Conservation (phyloP, 1,140 invertebrate genomes). For the Ceratina calcarata region DNA sequence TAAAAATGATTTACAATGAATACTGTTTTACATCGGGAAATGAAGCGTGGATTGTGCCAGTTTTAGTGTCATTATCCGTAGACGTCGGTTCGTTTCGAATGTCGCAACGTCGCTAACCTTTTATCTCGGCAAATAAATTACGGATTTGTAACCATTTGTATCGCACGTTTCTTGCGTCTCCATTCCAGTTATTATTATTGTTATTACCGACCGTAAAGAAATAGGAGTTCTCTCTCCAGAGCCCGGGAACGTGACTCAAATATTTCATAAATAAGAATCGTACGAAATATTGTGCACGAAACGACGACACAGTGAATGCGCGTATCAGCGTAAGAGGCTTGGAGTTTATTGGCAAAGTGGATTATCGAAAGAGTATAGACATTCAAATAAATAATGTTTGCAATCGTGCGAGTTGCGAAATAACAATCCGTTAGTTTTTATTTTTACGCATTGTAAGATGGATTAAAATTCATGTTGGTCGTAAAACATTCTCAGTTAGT, state of each 20-base stretch:
- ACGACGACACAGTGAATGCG: neutral
- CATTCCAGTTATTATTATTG: slow-evolving; percentile 7
- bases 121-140: slow-evolving; percentile 24
- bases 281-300: neutral
- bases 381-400: too few species aligned
- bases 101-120: neutral
- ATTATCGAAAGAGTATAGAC: too few species aligned
- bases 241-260: slow-evolving; percentile 8
- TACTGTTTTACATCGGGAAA: neutral
- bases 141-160: slow-evolving; percentile 14
- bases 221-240: slow-evolving; percentile 1
- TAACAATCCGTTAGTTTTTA: too few species aligned
- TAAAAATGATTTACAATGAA: too few species aligned
- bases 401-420: too few species aligned
- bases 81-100: neutral
- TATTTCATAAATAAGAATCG: slow-evolving; percentile 13
- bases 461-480: too few species aligned
- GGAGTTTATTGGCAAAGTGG: too few species aligned
- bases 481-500: too few species aligned
- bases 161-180: neutral
- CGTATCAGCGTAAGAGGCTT: neutral
- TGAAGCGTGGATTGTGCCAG: neutral
- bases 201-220: neutral
- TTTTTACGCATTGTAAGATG: too few species aligned
- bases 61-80: neutral